Evolutionary conservation across 1,140 invertebrate species (phyloP), one percentile per base, ranked within the genome.

Genomic region (Drosophila kurseongensis): DNA sequence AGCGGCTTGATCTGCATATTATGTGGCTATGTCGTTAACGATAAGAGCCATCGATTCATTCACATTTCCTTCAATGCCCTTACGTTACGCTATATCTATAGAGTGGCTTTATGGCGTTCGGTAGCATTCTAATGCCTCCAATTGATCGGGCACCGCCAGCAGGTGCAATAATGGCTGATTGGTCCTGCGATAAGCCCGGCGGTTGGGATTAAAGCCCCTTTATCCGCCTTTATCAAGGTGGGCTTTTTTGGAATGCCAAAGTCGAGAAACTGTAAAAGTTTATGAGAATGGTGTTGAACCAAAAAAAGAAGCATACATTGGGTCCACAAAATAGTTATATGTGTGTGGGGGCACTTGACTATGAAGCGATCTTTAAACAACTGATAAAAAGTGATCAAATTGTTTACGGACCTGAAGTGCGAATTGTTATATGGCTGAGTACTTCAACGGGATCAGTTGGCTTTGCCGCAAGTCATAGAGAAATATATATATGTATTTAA

Each of bases 1-100:
- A 8, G 2, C 14, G 12, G 27, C 44, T 29, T 14, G 45, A 71
- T 73, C 67, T 60, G 56, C 69, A 72, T 72, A 73, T 56, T 35
- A 40, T 55, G 23, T 41, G 38, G 35, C 23, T 29, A 4, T 38
- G 9, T 3, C 10, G 36, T 6, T 18, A n/a, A 5, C 35, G 68
- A 58, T 69, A 58, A 50, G 45, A 45, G 40, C 29, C 29, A 18
- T 41, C 29, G 12, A 7, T 44, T 35, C 48, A 50, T 50, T 50
- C 48, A 50, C n/a, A 27, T 32, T 32, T n/a, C 16, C n/a, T 8
- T 18, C 14, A 45, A 9, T 45, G 44, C 36, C 13, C 45, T 48
- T 59, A 48, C 45, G 57, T 40, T 61, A 66, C 45, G 42, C 44
- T 13, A 45, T 23, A 48, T 50, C 32, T 32, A 36, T 36, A 7